Evolutionary conservation across 2,113 vertebrate genomes (phyloP), one percentile per base, ranked within the genome.

Genomic region (Anoplopoma fimbria): DNA sequence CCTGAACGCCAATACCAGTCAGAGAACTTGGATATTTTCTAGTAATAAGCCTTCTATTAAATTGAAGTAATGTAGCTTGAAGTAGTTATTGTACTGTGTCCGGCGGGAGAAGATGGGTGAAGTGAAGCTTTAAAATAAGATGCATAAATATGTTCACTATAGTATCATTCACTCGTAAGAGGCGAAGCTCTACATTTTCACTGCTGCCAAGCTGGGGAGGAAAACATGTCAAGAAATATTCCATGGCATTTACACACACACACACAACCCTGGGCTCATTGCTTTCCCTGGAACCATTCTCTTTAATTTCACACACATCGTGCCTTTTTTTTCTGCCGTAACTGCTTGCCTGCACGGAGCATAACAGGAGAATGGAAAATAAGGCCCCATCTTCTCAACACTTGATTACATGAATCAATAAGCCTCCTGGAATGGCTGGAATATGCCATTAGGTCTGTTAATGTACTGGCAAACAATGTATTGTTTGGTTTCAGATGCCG

Each of bases 401-500:
- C 84, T 92, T 87, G 81, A 92, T 92, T 88, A 88, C 42, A 45
- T 67, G 82, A 91, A 91, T 93, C 89, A 89, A 89, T 90, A 89
- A 79, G 45, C 70, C 70, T 64, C 55, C 71, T 79, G 86, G 71
- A 88, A 84, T 55, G 67, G 80, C 70, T 84, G 64, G 75, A 88
- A 87, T 87, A 84, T 88, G 82, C 80, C 79, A 91, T 92, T 87
- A 85, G 45, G 45, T 76, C 64, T 83, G 72, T 85, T 92, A 88
- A 91, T 91, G 87, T 85, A 77, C 81, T 87, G 84, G 68, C 85
- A 90, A 93, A 86, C 83, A 87, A 69, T 67, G 75, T 74, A 68
- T 84, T 89, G 86, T 88, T 91, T 82, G 86, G 78, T 82, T 85
- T 91, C 69, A 82, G 58, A 86, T 70, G 82, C 79, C 71, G 49